Evolutionary conservation across 35 echinoderm and acorn worm species (phyloP).

Genomic region (Strongylocentrotus purpuratus): DNA sequence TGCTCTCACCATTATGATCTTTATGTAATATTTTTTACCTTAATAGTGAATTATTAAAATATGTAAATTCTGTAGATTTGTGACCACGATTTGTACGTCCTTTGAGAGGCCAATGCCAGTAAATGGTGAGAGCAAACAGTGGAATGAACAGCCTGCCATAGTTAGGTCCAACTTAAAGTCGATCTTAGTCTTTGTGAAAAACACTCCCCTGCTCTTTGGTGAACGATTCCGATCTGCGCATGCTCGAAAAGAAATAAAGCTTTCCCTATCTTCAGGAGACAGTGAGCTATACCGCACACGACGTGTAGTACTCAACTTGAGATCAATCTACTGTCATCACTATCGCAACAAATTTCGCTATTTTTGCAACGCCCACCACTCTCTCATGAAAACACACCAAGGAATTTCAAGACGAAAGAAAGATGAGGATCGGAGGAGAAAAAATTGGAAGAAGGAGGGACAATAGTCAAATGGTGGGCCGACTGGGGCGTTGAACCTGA

Average conservation of each 20-base stretch:
- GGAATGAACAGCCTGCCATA: no score
- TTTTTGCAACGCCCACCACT: constrained; percentile 50
- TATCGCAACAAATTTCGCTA: constrained; percentile 36
- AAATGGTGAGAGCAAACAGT: no score
- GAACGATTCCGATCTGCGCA: neutral
- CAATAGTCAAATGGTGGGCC: constrained; percentile 15
- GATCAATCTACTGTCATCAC: constrained; percentile 23
- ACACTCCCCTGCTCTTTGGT: neutral
- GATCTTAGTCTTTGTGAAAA: no score
- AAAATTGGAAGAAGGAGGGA: constrained; percentile 21
- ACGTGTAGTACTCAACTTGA: neutral
- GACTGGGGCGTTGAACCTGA: constrained; percentile 48
- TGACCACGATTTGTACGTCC: no score
- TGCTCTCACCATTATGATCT: no score
- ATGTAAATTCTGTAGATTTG: no score
- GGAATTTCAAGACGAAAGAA: neutral
- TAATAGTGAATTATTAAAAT: no score
- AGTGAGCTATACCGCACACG: constrained; percentile 37
- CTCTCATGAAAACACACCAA: constrained; percentile 26
- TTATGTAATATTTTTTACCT: no score
- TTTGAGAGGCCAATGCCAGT: no score
- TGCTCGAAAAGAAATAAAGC: neutral
- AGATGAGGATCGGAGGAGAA: neutral
- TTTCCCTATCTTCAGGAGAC: neutral
- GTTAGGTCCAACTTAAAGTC: no score